These are phyloP conservation scores for Sebastes baramenuke DNA, from an alignment of 2,797 vertebrate species.

Conservation along the genomic window DNA sequence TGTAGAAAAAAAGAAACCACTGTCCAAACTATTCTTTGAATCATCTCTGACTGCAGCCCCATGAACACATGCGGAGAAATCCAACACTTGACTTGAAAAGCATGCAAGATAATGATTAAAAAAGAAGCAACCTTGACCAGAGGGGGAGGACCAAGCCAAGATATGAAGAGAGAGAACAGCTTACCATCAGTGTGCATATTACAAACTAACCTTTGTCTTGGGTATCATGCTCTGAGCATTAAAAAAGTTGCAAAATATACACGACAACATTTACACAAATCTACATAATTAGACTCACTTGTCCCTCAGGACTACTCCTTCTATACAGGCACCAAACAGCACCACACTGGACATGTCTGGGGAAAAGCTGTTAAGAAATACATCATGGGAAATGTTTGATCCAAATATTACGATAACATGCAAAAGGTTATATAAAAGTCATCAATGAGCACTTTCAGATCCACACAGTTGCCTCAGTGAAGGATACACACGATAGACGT, in stretches of 20 bases:
- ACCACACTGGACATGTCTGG: slow-evolving; percentile 90
- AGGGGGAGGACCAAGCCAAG: neutral
- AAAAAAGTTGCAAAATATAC: neutral
- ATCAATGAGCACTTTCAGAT: neutral
- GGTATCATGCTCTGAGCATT: neutral
- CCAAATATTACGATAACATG: neutral
- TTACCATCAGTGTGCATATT: neutral
- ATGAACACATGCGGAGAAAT: too few relatives aligned
- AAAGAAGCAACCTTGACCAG: neutral
- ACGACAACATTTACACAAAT: neutral
- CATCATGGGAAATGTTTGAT: neutral
- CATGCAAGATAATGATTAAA: neutral
- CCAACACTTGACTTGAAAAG: neutral
- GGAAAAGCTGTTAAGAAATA: slow-evolving; percentile 62
- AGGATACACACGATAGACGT: slow-evolving; percentile 99
- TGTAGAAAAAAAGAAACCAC: too few relatives aligned
- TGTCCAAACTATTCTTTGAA: too few relatives aligned
- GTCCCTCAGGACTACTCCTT: slow-evolving; percentile 93
- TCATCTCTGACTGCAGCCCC: too few relatives aligned
- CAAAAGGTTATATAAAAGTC: neutral
- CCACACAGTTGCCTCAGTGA: slow-evolving; percentile 6
- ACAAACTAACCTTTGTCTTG: neutral
- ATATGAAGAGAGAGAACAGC: too few relatives aligned
- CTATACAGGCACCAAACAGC: slow-evolving; percentile 96
- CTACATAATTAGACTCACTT: slow-evolving; percentile 85